These are phyloP conservation scores for Lagopus leucura DNA, from an alignment of 2,113 vertebrate species.

Conservation along the genomic window DNA sequence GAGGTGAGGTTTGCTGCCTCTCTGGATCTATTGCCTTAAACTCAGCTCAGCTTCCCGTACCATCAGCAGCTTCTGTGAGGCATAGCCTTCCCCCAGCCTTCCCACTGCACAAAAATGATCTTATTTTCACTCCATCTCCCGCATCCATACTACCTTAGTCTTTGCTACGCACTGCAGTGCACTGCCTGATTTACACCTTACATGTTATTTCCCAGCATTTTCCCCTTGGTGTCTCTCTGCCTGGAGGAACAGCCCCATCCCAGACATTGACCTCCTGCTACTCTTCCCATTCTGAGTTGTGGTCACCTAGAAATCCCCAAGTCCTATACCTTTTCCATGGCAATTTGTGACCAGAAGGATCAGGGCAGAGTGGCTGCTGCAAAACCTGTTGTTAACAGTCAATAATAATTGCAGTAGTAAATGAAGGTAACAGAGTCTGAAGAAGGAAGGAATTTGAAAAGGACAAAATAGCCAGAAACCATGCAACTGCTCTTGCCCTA, in stretches of 20 bases:
- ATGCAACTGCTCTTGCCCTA: background rate
- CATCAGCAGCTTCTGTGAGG: background rate
- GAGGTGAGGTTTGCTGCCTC: too few relatives aligned
- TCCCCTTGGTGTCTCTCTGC: background rate
- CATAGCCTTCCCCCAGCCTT: background rate
- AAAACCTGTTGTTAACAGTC: background rate
- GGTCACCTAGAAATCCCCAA: background rate
- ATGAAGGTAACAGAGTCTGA: background rate
- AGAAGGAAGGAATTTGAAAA: background rate
- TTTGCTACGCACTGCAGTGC: background rate
- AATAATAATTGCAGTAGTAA: background rate
- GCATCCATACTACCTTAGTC: background rate
- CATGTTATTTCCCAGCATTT: fast-evolving
- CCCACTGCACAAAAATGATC: fast-evolving
- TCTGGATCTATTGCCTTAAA: background rate
- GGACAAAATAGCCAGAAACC: background rate
- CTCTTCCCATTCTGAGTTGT: background rate
- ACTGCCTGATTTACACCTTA: too few relatives aligned
- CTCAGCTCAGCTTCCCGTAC: background rate
- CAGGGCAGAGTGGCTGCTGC: background rate
- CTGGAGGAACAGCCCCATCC: background rate
- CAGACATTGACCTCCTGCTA: background rate
- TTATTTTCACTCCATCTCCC: background rate
- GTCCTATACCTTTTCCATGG: background rate
- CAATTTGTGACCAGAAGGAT: background rate